Conservation (phyloP, 2,888 invertebrate genomes). For the Xylocampa areola region DNA sequence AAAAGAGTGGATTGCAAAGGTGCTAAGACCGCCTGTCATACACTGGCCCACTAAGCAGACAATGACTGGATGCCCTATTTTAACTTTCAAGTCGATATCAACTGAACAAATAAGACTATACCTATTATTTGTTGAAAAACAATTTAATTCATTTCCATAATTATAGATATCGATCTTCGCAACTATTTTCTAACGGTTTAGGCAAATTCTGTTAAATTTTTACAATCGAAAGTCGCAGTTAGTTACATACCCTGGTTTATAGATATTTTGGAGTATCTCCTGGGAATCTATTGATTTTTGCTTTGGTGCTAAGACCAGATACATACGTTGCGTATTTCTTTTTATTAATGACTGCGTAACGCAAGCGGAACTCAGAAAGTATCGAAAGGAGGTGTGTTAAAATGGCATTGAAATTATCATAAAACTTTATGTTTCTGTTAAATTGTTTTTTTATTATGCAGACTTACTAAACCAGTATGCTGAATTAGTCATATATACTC, state of each 20-base stretch:
- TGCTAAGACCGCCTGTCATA: slow-evolving; percentile 28
- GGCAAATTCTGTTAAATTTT: no score
- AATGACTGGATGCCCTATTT: slow-evolving; percentile 51
- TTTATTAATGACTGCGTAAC: slow-evolving; percentile 15
- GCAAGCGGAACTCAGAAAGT: slow-evolving; percentile 31
- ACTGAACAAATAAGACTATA: slow-evolving; percentile 50
- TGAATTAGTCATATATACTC: not conserved
- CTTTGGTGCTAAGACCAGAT: no score
- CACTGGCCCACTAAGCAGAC: slow-evolving; percentile 46
- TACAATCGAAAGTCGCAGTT: no score
- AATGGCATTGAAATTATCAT: slow-evolving; percentile 34
- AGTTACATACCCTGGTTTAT: no score
- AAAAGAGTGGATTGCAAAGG: slow-evolving; percentile 20
- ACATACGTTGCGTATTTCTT: no score
- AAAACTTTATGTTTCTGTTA: slow-evolving; percentile 6
- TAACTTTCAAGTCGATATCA: slow-evolving; percentile 43
- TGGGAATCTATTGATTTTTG: no score
- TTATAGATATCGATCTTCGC: slow-evolving; percentile 2
- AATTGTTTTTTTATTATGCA: slow-evolving; percentile 4
- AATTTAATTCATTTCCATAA: slow-evolving; percentile 11
- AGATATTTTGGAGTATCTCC: no score
- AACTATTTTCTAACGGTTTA: no score
- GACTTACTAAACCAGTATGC: not conserved
- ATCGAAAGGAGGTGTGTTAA: slow-evolving; percentile 41
- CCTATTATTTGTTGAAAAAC: slow-evolving; percentile 24